A percentile compares a stretch with the other conserved stretches of the same genome.
phyloP scores from a whole-genome alignment of 2,888 invertebrate species.

The Lymantria dispar region DNA sequence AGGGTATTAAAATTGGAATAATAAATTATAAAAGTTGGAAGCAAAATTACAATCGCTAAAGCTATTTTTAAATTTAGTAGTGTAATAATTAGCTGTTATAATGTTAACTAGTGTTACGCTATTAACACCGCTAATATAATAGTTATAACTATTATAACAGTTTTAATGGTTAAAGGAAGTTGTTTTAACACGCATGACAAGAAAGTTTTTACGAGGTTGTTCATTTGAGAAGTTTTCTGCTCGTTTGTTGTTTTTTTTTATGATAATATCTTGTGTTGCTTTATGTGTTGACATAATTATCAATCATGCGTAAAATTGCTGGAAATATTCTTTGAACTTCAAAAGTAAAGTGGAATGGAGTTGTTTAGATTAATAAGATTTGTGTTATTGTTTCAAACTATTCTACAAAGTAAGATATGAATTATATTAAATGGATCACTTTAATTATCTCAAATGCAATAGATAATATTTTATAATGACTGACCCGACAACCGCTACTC shows the following conservation, averaged over 20 bases:
- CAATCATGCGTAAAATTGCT: conserved; percentile 11
- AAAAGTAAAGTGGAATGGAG: conserved; percentile 5
- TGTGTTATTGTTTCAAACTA: background rate
- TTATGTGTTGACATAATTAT: conserved; percentile 19
- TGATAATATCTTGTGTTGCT: conserved; percentile 6
- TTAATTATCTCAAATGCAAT: too few relatives aligned
- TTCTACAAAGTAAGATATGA: too few relatives aligned
- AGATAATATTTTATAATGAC: too few relatives aligned
- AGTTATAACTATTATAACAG: conserved; percentile 46
- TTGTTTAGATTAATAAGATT: background rate
- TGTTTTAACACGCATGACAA: conserved; percentile 48
- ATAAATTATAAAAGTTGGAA: too few relatives aligned
- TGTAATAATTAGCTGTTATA: conserved; percentile 57
- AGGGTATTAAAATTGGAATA: too few relatives aligned
- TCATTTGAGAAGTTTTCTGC: conserved; percentile 30
- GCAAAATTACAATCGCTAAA: background rate
- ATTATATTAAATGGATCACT: too few relatives aligned
- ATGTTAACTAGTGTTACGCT: conserved; percentile 50
- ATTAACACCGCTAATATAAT: conserved; percentile 52
- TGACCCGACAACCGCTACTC: background rate
- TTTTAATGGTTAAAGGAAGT: conserved; percentile 61
- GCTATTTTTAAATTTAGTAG: conserved; percentile 47
- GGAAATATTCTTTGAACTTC: conserved; percentile 19
- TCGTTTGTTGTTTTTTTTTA: conserved; percentile 25
- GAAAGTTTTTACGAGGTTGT: conserved; percentile 32